These are phyloP conservation scores for Pachycephala philippinensis DNA, from an alignment of 2,113 vertebrate genomes.

Conservation along the genomic window DNA sequence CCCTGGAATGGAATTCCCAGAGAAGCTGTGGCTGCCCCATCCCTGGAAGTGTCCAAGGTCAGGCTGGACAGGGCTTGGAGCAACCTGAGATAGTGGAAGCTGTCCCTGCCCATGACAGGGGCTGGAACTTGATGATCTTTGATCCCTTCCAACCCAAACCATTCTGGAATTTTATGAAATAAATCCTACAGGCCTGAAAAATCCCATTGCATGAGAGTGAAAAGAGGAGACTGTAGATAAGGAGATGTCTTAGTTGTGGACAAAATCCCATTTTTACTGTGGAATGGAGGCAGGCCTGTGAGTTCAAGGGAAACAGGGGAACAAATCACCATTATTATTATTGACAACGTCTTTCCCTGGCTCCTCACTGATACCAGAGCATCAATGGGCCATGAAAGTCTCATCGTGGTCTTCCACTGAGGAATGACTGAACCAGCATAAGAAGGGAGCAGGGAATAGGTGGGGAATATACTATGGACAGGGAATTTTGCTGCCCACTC, in stretches of 20 bases:
- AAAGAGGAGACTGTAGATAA: background rate
- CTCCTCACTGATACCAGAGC: background rate
- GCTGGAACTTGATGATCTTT: accelerated
- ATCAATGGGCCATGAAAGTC: background rate
- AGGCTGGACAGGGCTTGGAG: accelerated
- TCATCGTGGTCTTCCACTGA: background rate
- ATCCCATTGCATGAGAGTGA: background rate
- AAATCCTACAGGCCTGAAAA: background rate
- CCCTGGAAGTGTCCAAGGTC: background rate
- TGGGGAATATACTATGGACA: background rate
- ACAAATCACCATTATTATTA: accelerated
- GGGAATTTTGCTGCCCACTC: background rate
- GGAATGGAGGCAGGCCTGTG: background rate
- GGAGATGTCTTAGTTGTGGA: background rate
- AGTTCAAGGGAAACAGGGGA: background rate
- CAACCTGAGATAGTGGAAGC: background rate
- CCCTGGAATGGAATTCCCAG: accelerated
- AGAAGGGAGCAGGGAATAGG: background rate
- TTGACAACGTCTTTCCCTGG: background rate
- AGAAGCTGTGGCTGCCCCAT: background rate
- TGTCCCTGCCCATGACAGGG: background rate
- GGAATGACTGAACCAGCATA: background rate
- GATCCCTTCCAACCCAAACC: background rate
- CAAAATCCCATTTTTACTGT: background rate
- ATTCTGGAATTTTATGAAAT: background rate